These are phyloP conservation scores for Pachypeltis micranthus DNA, from an alignment of 1,140 invertebrate genomes.

Conservation along the genomic window DNA sequence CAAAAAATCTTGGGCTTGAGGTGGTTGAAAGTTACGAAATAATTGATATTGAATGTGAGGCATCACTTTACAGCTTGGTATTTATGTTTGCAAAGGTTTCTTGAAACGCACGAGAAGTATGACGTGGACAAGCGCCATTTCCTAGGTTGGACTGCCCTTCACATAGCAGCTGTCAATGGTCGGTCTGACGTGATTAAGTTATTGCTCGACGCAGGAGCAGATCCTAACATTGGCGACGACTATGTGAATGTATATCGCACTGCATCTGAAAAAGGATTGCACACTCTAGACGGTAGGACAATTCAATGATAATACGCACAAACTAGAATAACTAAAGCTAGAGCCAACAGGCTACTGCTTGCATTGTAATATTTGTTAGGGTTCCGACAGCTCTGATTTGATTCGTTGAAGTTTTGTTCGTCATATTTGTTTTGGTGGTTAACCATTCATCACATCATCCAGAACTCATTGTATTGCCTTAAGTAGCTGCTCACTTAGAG, in stretches of 20 bases:
- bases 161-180: conserved; percentile 70
- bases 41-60: background rate
- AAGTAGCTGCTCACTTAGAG: too few species aligned
- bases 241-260: conserved; percentile 59
- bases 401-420: too few species aligned
- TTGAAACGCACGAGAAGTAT: conserved; percentile 11
- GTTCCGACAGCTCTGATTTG: too few species aligned
- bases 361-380: too few species aligned
- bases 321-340: too few species aligned
- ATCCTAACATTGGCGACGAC: conserved; percentile 66
- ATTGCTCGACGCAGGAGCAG: conserved; percentile 61
- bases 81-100: background rate
- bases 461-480: too few species aligned
- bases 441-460: too few species aligned
- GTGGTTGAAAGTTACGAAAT: too few species aligned
- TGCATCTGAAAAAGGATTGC: conserved; percentile 41
- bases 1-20: too few species aligned
- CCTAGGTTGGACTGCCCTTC: conserved; percentile 77
- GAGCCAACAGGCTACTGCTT: too few species aligned
- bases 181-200: conserved; percentile 49
- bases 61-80: background rate
- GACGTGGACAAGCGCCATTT: conserved; percentile 52
- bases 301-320: too few species aligned
- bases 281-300: conserved; percentile 47
- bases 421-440: too few species aligned